Percentiles rank a stretch among this genome's conserved stretches.
Conservation (phyloP, 2,113 vertebrate genomes). For the Seriola aureovittata region DNA sequence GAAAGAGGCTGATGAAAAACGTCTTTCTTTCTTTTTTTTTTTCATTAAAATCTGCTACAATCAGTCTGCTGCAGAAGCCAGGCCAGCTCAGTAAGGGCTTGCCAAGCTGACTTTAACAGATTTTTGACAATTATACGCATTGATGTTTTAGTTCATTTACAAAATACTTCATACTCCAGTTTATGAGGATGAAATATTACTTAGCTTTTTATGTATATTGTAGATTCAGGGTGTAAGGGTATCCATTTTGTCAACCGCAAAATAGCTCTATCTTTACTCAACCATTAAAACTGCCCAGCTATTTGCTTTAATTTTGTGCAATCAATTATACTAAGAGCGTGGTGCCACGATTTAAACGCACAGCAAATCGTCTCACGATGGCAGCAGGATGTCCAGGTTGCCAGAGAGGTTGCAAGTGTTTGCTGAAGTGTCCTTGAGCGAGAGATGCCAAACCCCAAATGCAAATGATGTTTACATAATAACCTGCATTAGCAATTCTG, state of each 20-base stretch:
- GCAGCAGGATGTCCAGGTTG: neutral
- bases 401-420: too few relatives aligned
- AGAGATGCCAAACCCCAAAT: neutral
- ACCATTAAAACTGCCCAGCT: neutral
- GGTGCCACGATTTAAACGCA: neutral
- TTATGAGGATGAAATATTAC: neutral
- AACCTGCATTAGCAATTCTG: neutral
- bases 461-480: neutral
- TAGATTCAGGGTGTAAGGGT: too few relatives aligned
- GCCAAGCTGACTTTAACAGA: slow-evolving; percentile 5
- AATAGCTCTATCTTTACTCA: neutral
- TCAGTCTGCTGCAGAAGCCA: slow-evolving; percentile 10
- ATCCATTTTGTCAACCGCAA: neutral
- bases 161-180: neutral
- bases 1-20: slow-evolving; percentile 47
- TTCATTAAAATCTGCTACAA: neutral
- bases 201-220: neutral
- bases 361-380: neutral
- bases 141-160: neutral
- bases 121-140: neutral
- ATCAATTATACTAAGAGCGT: neutral
- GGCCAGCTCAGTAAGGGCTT: neutral
- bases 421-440: neutral
- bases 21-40: neutral
- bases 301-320: neutral